Evolutionary conservation across 2,797 vertebrate species (phyloP), one percentile per base, ranked within the genome.

Genomic region (Eulemur mongoz): DNA sequence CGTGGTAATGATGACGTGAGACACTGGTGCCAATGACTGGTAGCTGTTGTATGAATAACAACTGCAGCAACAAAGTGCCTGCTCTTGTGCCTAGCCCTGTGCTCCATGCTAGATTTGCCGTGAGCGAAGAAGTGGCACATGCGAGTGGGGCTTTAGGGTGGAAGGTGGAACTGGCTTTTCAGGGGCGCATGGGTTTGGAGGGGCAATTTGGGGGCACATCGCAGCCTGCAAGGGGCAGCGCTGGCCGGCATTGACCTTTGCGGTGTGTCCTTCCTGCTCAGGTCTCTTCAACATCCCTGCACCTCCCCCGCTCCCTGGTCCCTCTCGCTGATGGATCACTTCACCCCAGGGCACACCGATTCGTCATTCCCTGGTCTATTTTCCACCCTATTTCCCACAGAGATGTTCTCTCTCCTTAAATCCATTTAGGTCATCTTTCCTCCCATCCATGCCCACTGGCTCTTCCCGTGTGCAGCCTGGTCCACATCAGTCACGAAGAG

Each of bases 331-430:
- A 93, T 50, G 2, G 92, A 96, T 81, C 22, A 4, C 52, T 57
- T 87, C 38, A 15, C 75, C 70, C 59, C 25, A 9, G 86, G 93
- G 70, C 52, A 5, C 22, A 9, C 48, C 0, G 12, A 30, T 67
- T 48, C 43, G 0, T 91, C 65, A 50, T 61, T 91, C 63, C 52
- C n/a, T 11, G 35, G 89, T 76, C 91, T 91, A 57, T 93, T 97
- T 96, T 97, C 95, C 86, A 84, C 79, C 72, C 89, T 82, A 3
- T 96, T 97, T 97, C 94, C 93, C 95, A 88, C 2, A 0, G 93
- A 95, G 96, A 94, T 38, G 5, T 84, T 86, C 93, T 87, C 69
- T 89, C 89, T 95, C 65, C 75, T 81, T 59, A 63, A 78, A 73
- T 76, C 90, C 91, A 45, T 69, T 82, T 27, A 43, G 86, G 72